Evolutionary conservation across 2,888 invertebrate species (phyloP), one percentile per base, ranked within the genome.

Genomic region (Stramonita haemastoma): DNA sequence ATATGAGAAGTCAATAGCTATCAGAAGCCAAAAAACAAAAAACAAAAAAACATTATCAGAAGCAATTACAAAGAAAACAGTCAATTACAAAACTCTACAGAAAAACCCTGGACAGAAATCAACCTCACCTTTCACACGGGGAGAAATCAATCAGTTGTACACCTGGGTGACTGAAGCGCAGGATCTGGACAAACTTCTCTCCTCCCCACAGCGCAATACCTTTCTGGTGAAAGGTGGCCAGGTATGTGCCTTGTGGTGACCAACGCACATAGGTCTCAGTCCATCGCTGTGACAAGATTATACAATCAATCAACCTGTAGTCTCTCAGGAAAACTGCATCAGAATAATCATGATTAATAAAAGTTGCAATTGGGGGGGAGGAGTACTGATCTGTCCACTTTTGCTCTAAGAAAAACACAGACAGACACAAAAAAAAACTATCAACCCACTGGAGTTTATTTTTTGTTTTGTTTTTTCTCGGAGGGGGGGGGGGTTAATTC

Each of bases 181-280:
- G 98, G 94, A 99, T 98, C 96, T 99, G 98, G 0, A 97, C 97
- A 96, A 98, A 99, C 94, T 97, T 97, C 46, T 98, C 98, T 0
- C 99, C 99, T 32, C 99, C 99, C 99, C 99, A 99, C 85, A 99
- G 97, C 0, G 98, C 99, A 87, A 99, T 98, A 89, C 99, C 99
- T 91, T 98, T 97, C 96, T 98, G 97, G 95, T 99, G 99, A 96
- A 99, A 98, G 0, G 99, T 99, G 0, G 99, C 98, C 93, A 99
- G 96, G 96, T 98, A 99, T 0, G 99, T 99, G 85, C 99, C 99
- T 77, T 98, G 96, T 0, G 99, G 99, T 0, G 99, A 99, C 99
- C 99, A 99, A 93, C 98, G 98, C 0, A 99, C 98, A 93, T 98
- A 98, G 0, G 98, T 98, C 95, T 99, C 99, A 0, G 99, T 99